A percentile compares a stretch with the other conserved stretches of the same genome.
Conservation (phyloP, 2,113 vertebrate genomes). For the Nanorana parkeri region DNA sequence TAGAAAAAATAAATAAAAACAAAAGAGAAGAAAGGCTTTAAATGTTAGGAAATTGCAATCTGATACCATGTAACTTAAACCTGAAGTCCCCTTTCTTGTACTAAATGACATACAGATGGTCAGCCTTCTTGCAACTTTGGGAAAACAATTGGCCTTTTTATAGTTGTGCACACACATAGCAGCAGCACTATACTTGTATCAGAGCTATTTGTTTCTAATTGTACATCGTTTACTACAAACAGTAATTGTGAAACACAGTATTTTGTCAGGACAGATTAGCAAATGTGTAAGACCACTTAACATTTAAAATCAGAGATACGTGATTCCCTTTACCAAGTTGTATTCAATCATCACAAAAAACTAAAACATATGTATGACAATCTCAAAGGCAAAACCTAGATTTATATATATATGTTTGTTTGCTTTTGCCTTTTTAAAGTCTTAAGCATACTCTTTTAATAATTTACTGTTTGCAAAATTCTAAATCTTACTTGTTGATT, state of each 20-base stretch:
- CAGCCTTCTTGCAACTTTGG: constrained; percentile 72
- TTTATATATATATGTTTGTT: not conserved
- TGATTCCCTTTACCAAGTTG: not conserved
- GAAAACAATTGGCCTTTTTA: constrained; percentile 82
- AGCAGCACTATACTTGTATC: constrained; percentile 68
- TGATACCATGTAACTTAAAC: constrained; percentile 91
- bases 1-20: constrained; percentile 19
- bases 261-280: constrained; percentile 64
- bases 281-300: constrained; percentile 55
- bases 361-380: not conserved
- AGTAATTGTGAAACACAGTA: constrained; percentile 60
- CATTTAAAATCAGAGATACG: not conserved
- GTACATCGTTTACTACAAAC: constrained; percentile 68
- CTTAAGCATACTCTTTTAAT: not conserved
- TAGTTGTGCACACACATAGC: constrained; percentile 70
- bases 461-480: too few relatives aligned
- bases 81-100: constrained; percentile 82
- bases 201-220: constrained; percentile 71
- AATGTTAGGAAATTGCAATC: constrained; percentile 87
- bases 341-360: not conserved
- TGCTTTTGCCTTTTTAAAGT: too few relatives aligned
- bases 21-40: constrained; percentile 82
- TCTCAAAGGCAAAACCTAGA: too few relatives aligned
- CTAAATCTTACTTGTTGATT: too few relatives aligned
- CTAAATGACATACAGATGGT: constrained; percentile 90